Conservation (phyloP, 2,888 invertebrate species). For the Harpagoxenus sublaevis region DNA sequence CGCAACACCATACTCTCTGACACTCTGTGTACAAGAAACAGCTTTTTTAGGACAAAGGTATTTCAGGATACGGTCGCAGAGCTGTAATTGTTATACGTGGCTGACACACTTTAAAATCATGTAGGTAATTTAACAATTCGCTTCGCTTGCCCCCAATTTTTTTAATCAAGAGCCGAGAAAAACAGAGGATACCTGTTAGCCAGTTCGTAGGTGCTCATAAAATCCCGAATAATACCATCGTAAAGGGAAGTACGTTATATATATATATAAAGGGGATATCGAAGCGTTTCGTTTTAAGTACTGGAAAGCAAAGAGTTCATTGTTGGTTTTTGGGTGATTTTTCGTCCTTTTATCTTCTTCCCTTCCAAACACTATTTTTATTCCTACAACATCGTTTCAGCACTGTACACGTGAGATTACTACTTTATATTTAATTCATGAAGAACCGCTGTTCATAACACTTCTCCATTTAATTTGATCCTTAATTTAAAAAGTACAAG, state of each 20-base stretch:
- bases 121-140: constrained; percentile 38
- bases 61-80: not conserved
- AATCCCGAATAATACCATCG: constrained; percentile 11
- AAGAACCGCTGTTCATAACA: constrained; percentile 64
- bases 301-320: constrained; percentile 11
- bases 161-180: constrained; percentile 29
- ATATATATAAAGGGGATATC: constrained; percentile 27
- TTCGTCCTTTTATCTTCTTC: not conserved
- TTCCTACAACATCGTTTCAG: not conserved
- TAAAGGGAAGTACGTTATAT: constrained; percentile 4
- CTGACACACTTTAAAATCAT: constrained; percentile 23
- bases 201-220: constrained; percentile 16
- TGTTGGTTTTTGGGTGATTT: constrained; percentile 7
- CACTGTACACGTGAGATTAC: not conserved
- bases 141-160: constrained; percentile 4
- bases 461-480: constrained; percentile 63
- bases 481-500: constrained; percentile 38
- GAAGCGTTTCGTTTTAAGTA: constrained; percentile 6
- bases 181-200: not conserved
- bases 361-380: constrained; percentile 22
- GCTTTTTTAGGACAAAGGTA: not conserved
- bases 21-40: not conserved
- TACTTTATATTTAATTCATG: constrained; percentile 72
- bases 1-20: not conserved
- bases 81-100: not conserved